Conservation (phyloP, 35 echinoderm and acorn worm species). For the Stichopus chloronotus region DNA sequence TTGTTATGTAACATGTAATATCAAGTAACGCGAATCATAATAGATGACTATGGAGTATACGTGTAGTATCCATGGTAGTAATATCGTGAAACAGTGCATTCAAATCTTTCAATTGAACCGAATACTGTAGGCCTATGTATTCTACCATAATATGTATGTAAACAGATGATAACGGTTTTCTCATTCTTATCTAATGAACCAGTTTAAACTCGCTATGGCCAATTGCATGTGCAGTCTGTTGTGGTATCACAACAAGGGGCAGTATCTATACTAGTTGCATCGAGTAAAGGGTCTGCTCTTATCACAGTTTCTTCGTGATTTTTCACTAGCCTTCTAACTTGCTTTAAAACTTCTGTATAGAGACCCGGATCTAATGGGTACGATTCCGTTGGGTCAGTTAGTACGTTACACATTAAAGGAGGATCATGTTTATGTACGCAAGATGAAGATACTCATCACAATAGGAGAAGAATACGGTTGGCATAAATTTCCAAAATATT, state of each 20-base stretch:
- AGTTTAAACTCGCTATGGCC: neutral
- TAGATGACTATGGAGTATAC: too few species aligned
- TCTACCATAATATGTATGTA: too few species aligned
- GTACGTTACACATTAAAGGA: slow-evolving; percentile 60
- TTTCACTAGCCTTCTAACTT: neutral
- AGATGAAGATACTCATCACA: neutral
- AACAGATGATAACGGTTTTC: too few species aligned
- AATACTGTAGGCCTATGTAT: too few species aligned
- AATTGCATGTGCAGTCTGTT: slow-evolving; percentile 16
- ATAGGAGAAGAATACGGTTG: neutral
- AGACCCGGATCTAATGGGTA: neutral
- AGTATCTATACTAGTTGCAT: neutral
- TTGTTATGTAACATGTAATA: too few species aligned
- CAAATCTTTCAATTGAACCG: too few species aligned
- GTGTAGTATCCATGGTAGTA: too few species aligned
- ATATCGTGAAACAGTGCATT: too few species aligned
- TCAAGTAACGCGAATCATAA: too few species aligned
- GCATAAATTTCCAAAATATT: too few species aligned
- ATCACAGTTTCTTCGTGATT: neutral
- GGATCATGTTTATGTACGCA: slow-evolving; percentile 55
- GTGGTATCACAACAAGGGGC: neutral
- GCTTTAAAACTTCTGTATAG: neutral
- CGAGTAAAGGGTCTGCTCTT: neutral
- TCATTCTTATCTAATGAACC: too few species aligned
- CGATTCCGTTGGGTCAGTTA: slow-evolving; percentile 55